A percentile compares a stretch with the other conserved stretches of the same genome.
phyloP scores from a whole-genome alignment of 1,140 invertebrate genomes.

The Apis florea region DNA sequence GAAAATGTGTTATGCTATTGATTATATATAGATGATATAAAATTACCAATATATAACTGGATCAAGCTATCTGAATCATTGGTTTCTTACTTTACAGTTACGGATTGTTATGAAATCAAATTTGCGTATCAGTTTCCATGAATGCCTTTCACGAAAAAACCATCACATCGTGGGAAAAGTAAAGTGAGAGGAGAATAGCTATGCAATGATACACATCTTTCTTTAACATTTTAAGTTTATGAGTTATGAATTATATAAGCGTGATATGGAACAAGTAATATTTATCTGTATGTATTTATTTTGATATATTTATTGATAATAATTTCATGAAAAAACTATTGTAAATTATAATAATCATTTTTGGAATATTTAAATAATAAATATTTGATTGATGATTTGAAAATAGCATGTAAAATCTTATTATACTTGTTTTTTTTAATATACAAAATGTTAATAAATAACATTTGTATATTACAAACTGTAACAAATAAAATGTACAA shows the following conservation, averaged over 20 bases:
- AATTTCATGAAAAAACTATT: neutral
- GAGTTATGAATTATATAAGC: too few species aligned
- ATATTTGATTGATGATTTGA: neutral
- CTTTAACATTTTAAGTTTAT: neutral
- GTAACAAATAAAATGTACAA: too few species aligned
- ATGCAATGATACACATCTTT: neutral
- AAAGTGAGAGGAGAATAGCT: neutral
- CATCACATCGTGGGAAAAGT: neutral
- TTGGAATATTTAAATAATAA: neutral
- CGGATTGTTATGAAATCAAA: constrained; percentile 80
- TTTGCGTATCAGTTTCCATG: constrained; percentile 30
- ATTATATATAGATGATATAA: constrained; percentile 3
- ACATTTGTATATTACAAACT: too few species aligned
- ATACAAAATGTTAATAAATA: too few species aligned
- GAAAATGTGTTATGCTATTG: neutral
- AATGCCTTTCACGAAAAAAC: constrained; percentile 5
- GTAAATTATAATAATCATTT: neutral
- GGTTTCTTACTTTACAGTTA: constrained; percentile 35
- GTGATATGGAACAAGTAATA: neutral
- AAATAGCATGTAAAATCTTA: neutral
- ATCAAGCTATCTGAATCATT: constrained; percentile 73
- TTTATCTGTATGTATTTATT: neutral
- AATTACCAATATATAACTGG: constrained; percentile 76
- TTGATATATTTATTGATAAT: neutral
- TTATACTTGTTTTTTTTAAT: neutral